Evolutionary conservation across 2,888 invertebrate species (phyloP), one percentile per base, ranked within the genome.

Genomic region (Meteorus cinctellus): DNA sequence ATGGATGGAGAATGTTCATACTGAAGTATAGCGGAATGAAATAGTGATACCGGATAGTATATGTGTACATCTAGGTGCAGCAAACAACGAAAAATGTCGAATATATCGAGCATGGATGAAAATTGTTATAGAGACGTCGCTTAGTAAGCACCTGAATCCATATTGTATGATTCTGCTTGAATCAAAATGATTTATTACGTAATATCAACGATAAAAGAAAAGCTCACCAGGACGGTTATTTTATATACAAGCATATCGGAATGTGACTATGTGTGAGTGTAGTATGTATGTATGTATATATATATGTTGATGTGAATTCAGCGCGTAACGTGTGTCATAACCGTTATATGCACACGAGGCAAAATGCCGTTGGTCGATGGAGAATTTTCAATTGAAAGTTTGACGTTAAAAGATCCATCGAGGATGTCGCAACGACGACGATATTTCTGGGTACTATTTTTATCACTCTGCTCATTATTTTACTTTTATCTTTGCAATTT

Each of bases 121-220:
- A 51, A 84, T 86, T 83, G 81, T 80, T 81, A 83, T 82, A 27
- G 41, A 83, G 83, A 84, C 83, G 84, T 84, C 84, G 82, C 77
- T 84, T 84, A n/a, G n/a, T n/a, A n/a, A n/a, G n/a, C n/a, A 83
- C 82, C 81, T 81, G 83, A 82, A 79, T 84, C 82, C 82, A 84
- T 84, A 84, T 86, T 86, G 84, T 84, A 85, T 82, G 83, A 84
- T 81, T 82, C 77, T 81, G 82, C 79, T 80, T 81, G 81, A 82
- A 31, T 80, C 79, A 77, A 75, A 83, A 84, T 87, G 86, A 87
- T 87, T 87, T 87, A 87, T 87, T 84, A 84, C 83, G 84, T 86
- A 86, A 87, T 87, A 87, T 87, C 84, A 76, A 55, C 68, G 75
- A 75, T 72, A 74, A 72, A 55, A 12, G 51, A 74, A 66, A 34